Evolutionary conservation across 2,888 invertebrate species (phyloP), one percentile per base, ranked within the genome.

Genomic region (Pomacea canaliculata): DNA sequence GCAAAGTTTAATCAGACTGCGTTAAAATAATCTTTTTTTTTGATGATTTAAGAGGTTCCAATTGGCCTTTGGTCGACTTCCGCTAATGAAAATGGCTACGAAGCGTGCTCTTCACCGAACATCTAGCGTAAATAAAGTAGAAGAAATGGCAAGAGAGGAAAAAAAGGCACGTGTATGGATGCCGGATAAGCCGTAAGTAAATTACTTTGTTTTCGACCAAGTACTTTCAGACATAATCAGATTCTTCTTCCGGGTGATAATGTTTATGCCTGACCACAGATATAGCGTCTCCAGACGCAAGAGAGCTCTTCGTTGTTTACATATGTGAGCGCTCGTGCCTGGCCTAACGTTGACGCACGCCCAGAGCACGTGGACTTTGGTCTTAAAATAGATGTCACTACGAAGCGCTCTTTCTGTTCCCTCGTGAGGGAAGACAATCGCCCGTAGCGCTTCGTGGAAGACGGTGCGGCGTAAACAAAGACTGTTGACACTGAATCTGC

Each of bases 151-250:
- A 13, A 60, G 75, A 70, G 75, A 63, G 18, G 75, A 75, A 48
- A 75, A 51, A 60, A 70, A 49, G 18, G 75, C 62, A 63, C 46
- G 70, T 12, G 23, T 70, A 27, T 70, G 63, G 75, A 70, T 70
- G 75, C 75, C 75, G 10, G 75, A 75, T 62, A 62, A 70, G 12
- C 75, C 75, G 75, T 75, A 70, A 75, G 75, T 75, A 51, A 49
- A 37, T 13, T 60, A 27, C 19, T 27, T 19, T 63, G n/a, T 63
- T 27, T 27, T 48, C 27, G 23, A 65, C n/a, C 18, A 12, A 27
- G 65, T 56, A 56, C 2, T 56, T 56, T 13, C 10, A 56, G 16
- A 16, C 51, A 56, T 56, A 16, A 16, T 16, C 51, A 56, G 12
- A 56, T 13, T 56, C 51, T 56, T 56, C 51, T 56, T 56, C 51